These are phyloP conservation scores for Otolemur garnettii DNA, from an alignment of 2,113 vertebrate species.

Conservation along the genomic window DNA sequence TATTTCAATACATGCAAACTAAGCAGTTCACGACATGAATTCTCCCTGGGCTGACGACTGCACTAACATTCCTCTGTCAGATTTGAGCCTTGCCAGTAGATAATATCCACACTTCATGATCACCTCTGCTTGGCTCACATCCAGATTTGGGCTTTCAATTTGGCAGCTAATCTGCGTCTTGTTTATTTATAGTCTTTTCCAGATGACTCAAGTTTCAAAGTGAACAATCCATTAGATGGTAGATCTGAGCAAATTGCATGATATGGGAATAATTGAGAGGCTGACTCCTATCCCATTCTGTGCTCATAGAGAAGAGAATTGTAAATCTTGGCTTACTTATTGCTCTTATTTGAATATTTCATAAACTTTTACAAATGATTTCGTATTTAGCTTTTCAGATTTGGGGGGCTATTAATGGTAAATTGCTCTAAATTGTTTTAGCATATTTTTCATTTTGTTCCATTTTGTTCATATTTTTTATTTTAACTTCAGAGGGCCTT, in stretches of 20 bases:
- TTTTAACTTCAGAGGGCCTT: slow-evolving; percentile 1
- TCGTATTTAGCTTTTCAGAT: slow-evolving; percentile 57
- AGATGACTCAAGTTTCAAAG: slow-evolving; percentile 69
- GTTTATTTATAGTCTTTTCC: slow-evolving; percentile 60
- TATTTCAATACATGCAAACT: background rate
- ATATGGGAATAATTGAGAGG: slow-evolving; percentile 43
- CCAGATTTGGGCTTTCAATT: slow-evolving; percentile 26
- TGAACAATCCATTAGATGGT: slow-evolving; percentile 63
- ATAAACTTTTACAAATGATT: slow-evolving; percentile 66
- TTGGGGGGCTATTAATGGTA: slow-evolving; percentile 44
- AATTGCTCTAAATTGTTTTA: slow-evolving; percentile 53
- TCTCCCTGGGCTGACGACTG: background rate
- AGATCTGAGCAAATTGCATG: slow-evolving; percentile 56
- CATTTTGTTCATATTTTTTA: slow-evolving; percentile 16
- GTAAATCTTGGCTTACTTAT: slow-evolving; percentile 55
- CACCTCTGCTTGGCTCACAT: slow-evolving; percentile 38
- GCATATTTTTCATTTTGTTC: background rate
- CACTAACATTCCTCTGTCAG: background rate
- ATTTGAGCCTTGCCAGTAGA: background rate
- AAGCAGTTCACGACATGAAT: background rate
- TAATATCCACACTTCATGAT: background rate
- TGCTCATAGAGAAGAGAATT: slow-evolving; percentile 43
- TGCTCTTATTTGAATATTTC: slow-evolving; percentile 63
- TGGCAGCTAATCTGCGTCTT: slow-evolving; percentile 27
- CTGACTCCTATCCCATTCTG: slow-evolving; percentile 13